These are phyloP conservation scores for Puntigrus tetrazona DNA, from an alignment of 2,113 vertebrate species.

Conservation along the genomic window DNA sequence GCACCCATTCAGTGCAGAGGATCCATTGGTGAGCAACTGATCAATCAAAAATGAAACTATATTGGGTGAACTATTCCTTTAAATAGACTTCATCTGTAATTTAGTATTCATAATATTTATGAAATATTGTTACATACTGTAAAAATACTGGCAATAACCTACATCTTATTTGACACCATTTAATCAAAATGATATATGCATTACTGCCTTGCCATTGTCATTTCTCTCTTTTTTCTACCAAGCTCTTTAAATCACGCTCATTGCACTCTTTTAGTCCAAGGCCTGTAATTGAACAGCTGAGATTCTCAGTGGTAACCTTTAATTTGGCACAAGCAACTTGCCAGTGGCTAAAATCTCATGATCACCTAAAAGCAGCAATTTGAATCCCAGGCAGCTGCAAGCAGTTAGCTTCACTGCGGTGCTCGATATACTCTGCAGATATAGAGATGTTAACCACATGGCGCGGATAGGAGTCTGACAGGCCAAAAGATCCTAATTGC, in stretches of 20 bases:
- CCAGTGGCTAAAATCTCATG: conserved; percentile 67
- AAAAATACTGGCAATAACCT: not conserved
- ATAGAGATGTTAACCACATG: conserved; percentile 50
- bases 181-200: not conserved
- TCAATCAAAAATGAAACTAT: too few relatives aligned
- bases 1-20: too few relatives aligned
- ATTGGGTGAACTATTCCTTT: not conserved
- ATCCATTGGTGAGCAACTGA: too few relatives aligned
- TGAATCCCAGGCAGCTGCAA: conserved; percentile 73
- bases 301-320: conserved; percentile 64
- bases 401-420: conserved; percentile 70
- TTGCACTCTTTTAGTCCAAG: not conserved
- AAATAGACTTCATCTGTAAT: not conserved
- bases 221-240: not conserved
- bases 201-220: not conserved
- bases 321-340: conserved; percentile 73
- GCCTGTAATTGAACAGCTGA: conserved; percentile 54
- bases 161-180: not conserved
- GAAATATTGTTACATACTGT: not conserved
- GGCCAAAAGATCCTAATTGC: conserved; percentile 58
- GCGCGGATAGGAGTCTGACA: conserved; percentile 48
- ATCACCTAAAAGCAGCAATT: conserved; percentile 72
- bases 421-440: conserved; percentile 56
- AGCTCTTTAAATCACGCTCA: conserved; percentile 26
- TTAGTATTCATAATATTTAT: not conserved